Evolutionary conservation across 2,888 invertebrate species (phyloP).

Genomic region (Coelogynopora nodosa): DNA sequence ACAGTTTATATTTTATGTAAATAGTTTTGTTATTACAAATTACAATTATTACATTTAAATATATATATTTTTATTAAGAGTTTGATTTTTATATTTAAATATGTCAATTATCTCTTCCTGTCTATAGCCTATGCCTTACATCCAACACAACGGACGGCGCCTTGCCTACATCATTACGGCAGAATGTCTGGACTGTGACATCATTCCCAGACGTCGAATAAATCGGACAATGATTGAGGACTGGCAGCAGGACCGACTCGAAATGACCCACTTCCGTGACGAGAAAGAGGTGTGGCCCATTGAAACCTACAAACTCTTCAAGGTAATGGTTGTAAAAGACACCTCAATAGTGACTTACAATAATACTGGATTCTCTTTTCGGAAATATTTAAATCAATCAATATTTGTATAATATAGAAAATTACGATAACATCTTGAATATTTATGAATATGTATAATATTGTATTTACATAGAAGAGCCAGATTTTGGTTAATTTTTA

Average conservation of each 20-base stretch:
- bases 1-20: too few relatives aligned
- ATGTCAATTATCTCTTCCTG: too few relatives aligned
- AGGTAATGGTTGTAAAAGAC: too few relatives aligned
- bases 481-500: too few relatives aligned
- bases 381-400: too few relatives aligned
- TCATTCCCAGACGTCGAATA: background rate
- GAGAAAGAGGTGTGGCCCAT: background rate
- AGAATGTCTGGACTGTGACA: constrained; percentile 40
- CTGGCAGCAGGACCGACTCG: constrained; percentile 36
- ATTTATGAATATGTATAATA: background rate
- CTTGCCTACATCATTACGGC: constrained; percentile 30
- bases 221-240: constrained; percentile 14
- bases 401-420: too few relatives aligned
- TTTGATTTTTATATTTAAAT: too few relatives aligned
- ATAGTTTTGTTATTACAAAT: too few relatives aligned
- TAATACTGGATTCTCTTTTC: too few relatives aligned
- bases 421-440: background rate
- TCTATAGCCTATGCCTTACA: constrained; percentile 39
- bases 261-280: background rate
- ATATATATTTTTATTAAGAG: too few relatives aligned
- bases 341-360: too few relatives aligned
- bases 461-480: background rate
- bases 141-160: constrained; percentile 41
- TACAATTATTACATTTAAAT: too few relatives aligned
- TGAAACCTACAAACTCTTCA: constrained; percentile 37